Percentiles rank a stretch among this genome's conserved stretches.
Conservation (phyloP, 2,113 vertebrate species). For the Mustela nigripes region DNA sequence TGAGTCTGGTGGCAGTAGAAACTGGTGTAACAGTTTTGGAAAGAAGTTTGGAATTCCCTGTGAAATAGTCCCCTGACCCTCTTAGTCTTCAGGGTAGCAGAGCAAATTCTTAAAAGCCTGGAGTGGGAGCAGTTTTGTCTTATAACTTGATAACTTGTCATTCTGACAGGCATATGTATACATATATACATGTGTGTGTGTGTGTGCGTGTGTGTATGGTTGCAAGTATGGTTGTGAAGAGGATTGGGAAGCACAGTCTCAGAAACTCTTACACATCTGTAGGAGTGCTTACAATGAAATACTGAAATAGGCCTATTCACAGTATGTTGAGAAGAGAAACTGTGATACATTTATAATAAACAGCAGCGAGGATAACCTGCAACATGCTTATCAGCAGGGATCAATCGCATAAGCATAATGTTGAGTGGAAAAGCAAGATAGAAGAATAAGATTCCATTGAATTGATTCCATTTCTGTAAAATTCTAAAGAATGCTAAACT, state of each 20-base stretch:
- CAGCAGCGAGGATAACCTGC: not conserved
- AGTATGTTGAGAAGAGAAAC: not conserved
- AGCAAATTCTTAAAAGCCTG: not conserved
- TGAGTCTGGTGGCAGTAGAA: not conserved
- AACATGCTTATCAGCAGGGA: no score
- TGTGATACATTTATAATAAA: not conserved
- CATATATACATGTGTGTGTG: no score
- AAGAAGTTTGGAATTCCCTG: not conserved
- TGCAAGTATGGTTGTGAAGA: not conserved
- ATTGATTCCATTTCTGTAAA: not conserved
- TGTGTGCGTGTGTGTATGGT: no score
- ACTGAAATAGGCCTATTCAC: not conserved
- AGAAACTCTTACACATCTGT: not conserved
- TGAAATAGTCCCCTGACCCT: not conserved
- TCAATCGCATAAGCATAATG: not conserved
- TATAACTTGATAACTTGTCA: not conserved
- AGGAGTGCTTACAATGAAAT: no score
- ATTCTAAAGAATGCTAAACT: not conserved
- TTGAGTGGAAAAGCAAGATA: not conserved
- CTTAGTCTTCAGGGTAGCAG: not conserved
- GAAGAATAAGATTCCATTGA: not conserved
- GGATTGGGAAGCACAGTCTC: not conserved
- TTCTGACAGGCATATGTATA: not conserved
- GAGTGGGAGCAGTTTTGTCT: not conserved
- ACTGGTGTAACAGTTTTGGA: not conserved